Evolutionary conservation across 2,888 invertebrate genomes (phyloP).

Genomic region (Eupithecia centaureata): DNA sequence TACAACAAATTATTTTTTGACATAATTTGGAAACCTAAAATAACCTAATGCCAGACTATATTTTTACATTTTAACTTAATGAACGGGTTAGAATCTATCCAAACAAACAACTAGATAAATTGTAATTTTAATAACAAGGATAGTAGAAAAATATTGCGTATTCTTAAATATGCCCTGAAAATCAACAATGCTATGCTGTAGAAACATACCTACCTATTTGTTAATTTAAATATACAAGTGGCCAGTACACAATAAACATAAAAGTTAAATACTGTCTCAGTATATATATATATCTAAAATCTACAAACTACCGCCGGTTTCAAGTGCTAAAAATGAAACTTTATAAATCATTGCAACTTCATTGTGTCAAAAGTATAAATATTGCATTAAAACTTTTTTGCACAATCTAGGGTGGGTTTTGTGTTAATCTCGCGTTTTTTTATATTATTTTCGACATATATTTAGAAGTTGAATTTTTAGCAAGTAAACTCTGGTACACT

Average conservation of each 20-base stretch:
- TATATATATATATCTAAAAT: constrained; percentile 16
- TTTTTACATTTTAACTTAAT: constrained; percentile 33
- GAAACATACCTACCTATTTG: neutral
- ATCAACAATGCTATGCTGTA: constrained; percentile 18
- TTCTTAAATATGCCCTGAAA: constrained; percentile 32
- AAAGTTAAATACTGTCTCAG: constrained; percentile 39
- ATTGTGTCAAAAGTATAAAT: neutral
- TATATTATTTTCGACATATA: neutral
- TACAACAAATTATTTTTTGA: constrained; percentile 10
- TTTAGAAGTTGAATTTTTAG: neutral
- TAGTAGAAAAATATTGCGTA: constrained; percentile 44
- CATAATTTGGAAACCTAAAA: constrained; percentile 8
- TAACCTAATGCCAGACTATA: neutral
- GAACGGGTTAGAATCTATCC: constrained; percentile 28
- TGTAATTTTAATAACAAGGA: constrained; percentile 32
- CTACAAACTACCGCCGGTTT: constrained; percentile 5
- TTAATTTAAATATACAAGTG: no score
- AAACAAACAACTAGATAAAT: constrained; percentile 29
- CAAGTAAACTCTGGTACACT: neutral
- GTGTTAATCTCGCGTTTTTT: neutral
- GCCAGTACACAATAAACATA: no score
- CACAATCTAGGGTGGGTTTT: neutral
- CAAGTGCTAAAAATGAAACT: neutral
- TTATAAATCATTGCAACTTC: neutral
- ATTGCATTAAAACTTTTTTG: neutral